Evolutionary conservation across 2,797 vertebrate genomes (phyloP), one percentile per base, ranked within the genome.

Genomic region (Peromyscus melanophrys): DNA sequence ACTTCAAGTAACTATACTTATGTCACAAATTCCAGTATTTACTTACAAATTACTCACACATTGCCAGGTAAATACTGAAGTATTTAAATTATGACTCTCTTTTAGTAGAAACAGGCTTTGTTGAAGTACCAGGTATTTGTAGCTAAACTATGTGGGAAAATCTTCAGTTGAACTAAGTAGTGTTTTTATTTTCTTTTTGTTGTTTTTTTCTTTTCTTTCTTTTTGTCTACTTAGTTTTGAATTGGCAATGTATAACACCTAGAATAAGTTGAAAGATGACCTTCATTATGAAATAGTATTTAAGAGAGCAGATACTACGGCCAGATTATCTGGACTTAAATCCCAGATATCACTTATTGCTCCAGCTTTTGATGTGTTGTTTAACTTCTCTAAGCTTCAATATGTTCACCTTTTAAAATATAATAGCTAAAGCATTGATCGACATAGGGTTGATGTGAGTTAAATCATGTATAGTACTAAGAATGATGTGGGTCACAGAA

Each of bases 91-190:
- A 57, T 10, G 94, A 57, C 73, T 84, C 14, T 81, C 63, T 40
- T 92, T 81, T 78, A 81, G 5, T 76, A 11, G 81, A 88, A 85
- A 92, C 4, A 43, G 9, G 0, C 11, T 55, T 61, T 77, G 10
- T 57, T 65, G 80, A 81, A 10, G 19, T 55, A 76, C 57, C 93
- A 77, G 82, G 46, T 46, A 87, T 82, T 84, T 85, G 34, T 19
- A 85, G 13, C 37, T 90, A 61, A 95, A 84, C 63, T 87, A 63
- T 37, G 73, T 57, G 69, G 10, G 40, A 91, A 96, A 55, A 69
- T 17, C 4, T 78, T 82, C 61, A 87, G 23, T 52, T 87, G 67
- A 87, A 61, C 7, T 69, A 52, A 14, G 9, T 3, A 61, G 14
- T 57, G 27, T 40, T 71, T 31, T 84, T 65, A 21, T 63, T 63